Conservation (phyloP, 2,113 vertebrate species). For the Choloepus hoffmanni region DNA sequence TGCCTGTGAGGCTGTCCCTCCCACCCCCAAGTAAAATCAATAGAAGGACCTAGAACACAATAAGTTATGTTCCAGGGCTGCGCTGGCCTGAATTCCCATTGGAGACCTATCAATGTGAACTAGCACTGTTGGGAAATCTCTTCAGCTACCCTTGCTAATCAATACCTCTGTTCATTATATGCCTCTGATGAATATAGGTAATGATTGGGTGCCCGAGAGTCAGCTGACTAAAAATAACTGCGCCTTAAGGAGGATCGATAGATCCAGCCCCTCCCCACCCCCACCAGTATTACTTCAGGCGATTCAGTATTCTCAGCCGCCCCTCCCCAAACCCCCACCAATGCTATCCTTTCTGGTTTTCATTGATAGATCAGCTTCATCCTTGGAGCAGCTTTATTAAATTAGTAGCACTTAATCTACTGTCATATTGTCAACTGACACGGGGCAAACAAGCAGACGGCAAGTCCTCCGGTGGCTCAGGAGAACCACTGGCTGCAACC, state of each 20-base stretch:
- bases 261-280: neutral
- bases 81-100: constrained; percentile 82
- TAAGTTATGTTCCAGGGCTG: constrained; percentile 89
- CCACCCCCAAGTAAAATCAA: constrained; percentile 87
- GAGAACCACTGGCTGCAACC: constrained; percentile 51
- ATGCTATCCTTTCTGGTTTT: neutral
- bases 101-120: constrained; percentile 87
- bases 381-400: constrained; percentile 84
- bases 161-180: constrained; percentile 92
- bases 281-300: constrained; percentile 74
- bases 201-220: constrained; percentile 88
- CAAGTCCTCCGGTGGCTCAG: constrained; percentile 72
- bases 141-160: constrained; percentile 90
- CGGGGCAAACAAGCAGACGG: constrained; percentile 68
- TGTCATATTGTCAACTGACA: constrained; percentile 79
- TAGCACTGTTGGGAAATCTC: constrained; percentile 90
- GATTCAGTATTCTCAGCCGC: constrained; percentile 70
- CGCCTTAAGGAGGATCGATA: constrained; percentile 88
- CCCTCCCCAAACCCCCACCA: constrained; percentile 43
- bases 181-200: constrained; percentile 87
- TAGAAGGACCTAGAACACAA: constrained; percentile 87
- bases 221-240: constrained; percentile 92
- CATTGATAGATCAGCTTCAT: constrained; percentile 72
- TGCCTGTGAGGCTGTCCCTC: constrained; percentile 79
- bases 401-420: constrained; percentile 86